Evolutionary conservation across 2,888 invertebrate genomes (phyloP).

Genomic region (Aleiodes leptofemur): DNA sequence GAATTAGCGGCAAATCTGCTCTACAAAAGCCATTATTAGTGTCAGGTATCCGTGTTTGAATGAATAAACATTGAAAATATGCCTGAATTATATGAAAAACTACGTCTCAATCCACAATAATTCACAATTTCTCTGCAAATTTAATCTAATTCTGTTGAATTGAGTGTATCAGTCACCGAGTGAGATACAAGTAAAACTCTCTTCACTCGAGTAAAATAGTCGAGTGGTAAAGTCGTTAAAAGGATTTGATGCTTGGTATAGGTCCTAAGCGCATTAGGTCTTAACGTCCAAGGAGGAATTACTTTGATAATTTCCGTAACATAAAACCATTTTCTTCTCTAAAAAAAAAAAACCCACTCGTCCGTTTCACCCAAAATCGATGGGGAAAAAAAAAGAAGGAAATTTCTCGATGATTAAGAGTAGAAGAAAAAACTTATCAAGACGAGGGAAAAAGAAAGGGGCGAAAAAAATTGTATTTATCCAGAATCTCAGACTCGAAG

Average conservation of each 20-base stretch:
- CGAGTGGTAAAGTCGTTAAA: constrained; percentile 35
- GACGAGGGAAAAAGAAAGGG: constrained; percentile 20
- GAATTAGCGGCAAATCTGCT: too few relatives aligned
- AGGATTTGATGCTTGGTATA: constrained; percentile 21
- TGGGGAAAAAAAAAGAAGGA: too few relatives aligned
- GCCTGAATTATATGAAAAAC: neutral
- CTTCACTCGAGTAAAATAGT: constrained; percentile 34
- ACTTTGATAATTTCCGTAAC: constrained; percentile 1
- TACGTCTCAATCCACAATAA: neutral
- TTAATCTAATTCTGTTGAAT: constrained; percentile 11
- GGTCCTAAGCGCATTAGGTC: constrained; percentile 29
- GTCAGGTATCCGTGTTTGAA: too few relatives aligned
- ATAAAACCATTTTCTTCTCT: constrained; percentile 1
- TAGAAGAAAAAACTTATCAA: constrained; percentile 25
- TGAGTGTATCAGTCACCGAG: constrained; percentile 12
- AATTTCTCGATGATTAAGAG: constrained; percentile 13
- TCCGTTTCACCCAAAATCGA: too few relatives aligned
- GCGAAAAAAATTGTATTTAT: constrained; percentile 19
- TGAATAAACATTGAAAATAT: neutral
- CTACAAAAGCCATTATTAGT: too few relatives aligned
- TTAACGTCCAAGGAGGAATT: constrained; percentile 24
- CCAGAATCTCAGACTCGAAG: constrained; percentile 62
- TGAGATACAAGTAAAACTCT: constrained; percentile 17
- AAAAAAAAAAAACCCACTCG: too few relatives aligned
- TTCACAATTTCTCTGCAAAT: neutral